These are phyloP conservation scores for Phrynocephalus vlangalii DNA, from an alignment of 2,797 vertebrate genomes.

Conservation along the genomic window DNA sequence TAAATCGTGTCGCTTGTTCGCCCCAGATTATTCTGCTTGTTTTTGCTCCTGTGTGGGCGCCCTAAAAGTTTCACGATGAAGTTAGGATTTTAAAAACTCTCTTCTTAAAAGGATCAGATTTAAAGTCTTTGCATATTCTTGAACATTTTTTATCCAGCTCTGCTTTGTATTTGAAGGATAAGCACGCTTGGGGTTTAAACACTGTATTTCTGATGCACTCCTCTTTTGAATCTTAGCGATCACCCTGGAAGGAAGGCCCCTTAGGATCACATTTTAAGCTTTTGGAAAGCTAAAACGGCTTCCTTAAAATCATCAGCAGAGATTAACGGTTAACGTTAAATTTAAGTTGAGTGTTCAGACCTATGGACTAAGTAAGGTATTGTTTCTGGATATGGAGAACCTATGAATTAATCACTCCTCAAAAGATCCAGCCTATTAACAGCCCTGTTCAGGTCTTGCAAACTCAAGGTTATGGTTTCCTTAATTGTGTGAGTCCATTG, in stretches of 20 bases:
- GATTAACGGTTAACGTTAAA: neutral
- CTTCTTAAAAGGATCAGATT: neutral
- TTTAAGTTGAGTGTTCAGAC: neutral
- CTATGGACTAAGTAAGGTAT: neutral
- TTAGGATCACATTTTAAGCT: neutral
- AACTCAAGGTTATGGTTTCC: too few species aligned
- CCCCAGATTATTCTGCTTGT: neutral
- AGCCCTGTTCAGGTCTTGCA: too few species aligned
- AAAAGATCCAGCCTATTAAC: too few species aligned
- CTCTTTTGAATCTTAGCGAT: neutral
- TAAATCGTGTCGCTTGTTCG: too few species aligned
- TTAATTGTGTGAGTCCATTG: too few species aligned
- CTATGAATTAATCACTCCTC: too few species aligned
- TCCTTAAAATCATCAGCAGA: neutral
- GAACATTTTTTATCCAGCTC: neutral
- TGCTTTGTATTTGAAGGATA: neutral
- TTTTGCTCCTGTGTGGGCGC: neutral
- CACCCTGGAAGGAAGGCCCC: neutral
- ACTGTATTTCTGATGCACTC: neutral
- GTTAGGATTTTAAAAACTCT: neutral
- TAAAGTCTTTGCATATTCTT: neutral
- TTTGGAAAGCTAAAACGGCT: neutral
- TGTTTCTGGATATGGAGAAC: too few species aligned
- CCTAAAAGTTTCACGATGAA: neutral
- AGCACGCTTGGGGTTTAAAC: neutral